Evolutionary conservation across 2,888 invertebrate species (phyloP), one percentile per base, ranked within the genome.

Genomic region (Rapana venosa): DNA sequence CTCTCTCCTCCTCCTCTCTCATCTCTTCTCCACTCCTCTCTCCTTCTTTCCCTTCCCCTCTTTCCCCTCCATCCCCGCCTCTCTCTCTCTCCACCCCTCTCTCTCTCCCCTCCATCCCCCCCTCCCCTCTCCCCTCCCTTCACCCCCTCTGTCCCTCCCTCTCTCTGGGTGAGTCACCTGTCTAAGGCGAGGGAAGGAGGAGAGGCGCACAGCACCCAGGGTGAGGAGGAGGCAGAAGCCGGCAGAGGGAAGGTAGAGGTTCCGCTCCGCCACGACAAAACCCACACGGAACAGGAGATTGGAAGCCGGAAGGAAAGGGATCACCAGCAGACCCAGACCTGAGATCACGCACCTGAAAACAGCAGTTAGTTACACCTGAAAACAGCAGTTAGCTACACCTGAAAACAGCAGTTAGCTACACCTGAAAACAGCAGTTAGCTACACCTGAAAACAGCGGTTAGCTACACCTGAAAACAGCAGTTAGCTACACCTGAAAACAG

Each of bases 231-330:
- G 96, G 95, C 98, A 98, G 96, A 97, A 98, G 32, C 98, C 98
- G 89, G 97, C 97, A 88, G 98, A 98, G 13, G 98, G 97, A 92
- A 98, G 97, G 95, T 98, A 98, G 61, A 98, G 96, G 88, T 98
- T 97, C 94, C 98, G 97, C 96, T 98, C 98, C 61, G 98, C 98
- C 81, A 98, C 97, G 1, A 98, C 98, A 97, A 98, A 98, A 0
- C 98, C 98, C 66, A 98, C 98, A 91, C 97, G 97, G 95, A 98
- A 97, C 93, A 98, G 97, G 81, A 98, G 95, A 96, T 98, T 98
- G 90, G 97, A 97, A 0, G 98, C 98, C 47, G 98, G 98, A 90
- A 98, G 96, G 96, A 98, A 98, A 90, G 98, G 98, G 92, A 98
- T 96, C 5, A 97, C 95, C 84, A 97, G 96, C 87, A 98, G 95